phyloP scores from a whole-genome alignment of 2,888 invertebrate genomes.

The Thysanoteuthis rhombus region DNA sequence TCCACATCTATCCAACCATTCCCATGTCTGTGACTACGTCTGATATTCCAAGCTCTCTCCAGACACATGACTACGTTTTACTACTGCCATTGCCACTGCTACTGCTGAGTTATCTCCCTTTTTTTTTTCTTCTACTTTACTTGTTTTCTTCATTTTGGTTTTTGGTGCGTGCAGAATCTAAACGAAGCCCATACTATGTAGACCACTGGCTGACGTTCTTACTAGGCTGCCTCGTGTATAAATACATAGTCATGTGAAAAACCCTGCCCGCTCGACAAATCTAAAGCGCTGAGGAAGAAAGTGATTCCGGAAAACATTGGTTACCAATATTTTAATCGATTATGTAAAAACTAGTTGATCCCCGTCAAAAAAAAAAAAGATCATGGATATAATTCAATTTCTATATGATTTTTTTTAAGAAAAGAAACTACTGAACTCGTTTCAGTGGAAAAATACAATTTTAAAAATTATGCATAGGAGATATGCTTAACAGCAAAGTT shows the following conservation, averaged over 20 bases:
- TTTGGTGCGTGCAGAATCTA: not conserved
- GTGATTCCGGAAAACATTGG: not conserved
- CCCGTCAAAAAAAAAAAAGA: no score
- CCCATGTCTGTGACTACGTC: not conserved
- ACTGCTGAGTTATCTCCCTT: not conserved
- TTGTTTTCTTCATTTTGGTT: not conserved
- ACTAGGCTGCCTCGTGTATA: not conserved
- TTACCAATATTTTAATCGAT: not conserved
- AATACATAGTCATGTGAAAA: not conserved
- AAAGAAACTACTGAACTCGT: no score
- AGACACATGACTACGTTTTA: not conserved
- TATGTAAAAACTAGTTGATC: no score
- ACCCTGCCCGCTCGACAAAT: not conserved
- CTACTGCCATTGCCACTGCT: not conserved
- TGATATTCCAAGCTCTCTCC: constrained; percentile 12
- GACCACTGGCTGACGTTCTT: not conserved
- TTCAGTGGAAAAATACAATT: no score
- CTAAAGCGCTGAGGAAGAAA: not conserved
- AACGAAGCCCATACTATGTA: not conserved
- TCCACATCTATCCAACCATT: not conserved
- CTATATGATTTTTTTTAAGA: no score
- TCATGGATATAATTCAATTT: no score
- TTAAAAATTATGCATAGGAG: no score
- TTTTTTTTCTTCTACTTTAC: not conserved
- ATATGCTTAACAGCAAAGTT: no score